Evolutionary conservation across 2,888 invertebrate species (phyloP).

Genomic region (Lymantria monacha): DNA sequence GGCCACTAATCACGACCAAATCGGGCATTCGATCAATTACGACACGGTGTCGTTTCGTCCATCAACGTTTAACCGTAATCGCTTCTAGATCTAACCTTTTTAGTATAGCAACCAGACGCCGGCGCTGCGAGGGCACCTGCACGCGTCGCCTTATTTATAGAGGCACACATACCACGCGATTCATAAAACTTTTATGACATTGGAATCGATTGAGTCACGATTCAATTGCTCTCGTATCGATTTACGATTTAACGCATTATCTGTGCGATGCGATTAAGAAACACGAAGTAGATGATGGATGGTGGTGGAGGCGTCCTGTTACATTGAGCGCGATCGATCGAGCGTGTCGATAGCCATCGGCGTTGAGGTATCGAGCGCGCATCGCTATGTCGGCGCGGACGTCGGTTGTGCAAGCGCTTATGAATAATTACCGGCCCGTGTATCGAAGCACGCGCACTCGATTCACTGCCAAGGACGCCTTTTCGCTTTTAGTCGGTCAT

Average conservation of each 20-base stretch:
- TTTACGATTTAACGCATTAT: constrained; percentile 37
- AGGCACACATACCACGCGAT: constrained; percentile 32
- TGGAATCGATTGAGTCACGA: constrained; percentile 42
- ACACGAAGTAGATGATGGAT: constrained; percentile 42
- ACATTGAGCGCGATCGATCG: constrained; percentile 39
- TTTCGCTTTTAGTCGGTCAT: constrained; percentile 65
- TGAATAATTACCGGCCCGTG: constrained; percentile 58
- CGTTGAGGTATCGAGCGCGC: constrained; percentile 29
- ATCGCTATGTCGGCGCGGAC: constrained; percentile 34
- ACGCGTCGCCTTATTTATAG: constrained; percentile 45
- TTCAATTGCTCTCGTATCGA: constrained; percentile 31
- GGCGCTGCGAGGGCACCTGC: constrained; percentile 53
- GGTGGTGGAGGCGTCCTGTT: constrained; percentile 32
- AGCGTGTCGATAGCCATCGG: constrained; percentile 51
- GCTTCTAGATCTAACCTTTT: constrained; percentile 47
- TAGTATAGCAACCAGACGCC: constrained; percentile 48
- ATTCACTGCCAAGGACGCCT: constrained; percentile 70
- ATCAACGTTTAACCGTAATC: constrained; percentile 27
- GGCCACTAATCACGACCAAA: constrained; percentile 28
- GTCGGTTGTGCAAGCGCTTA: constrained; percentile 56
- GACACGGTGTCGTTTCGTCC: constrained; percentile 18
- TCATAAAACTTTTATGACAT: constrained; percentile 44
- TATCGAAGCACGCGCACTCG: constrained; percentile 54
- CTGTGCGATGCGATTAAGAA: constrained; percentile 40
- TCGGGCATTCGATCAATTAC: constrained; percentile 22